Conservation (phyloP, 2,888 invertebrate genomes). For the Plutella xylostella region DNA sequence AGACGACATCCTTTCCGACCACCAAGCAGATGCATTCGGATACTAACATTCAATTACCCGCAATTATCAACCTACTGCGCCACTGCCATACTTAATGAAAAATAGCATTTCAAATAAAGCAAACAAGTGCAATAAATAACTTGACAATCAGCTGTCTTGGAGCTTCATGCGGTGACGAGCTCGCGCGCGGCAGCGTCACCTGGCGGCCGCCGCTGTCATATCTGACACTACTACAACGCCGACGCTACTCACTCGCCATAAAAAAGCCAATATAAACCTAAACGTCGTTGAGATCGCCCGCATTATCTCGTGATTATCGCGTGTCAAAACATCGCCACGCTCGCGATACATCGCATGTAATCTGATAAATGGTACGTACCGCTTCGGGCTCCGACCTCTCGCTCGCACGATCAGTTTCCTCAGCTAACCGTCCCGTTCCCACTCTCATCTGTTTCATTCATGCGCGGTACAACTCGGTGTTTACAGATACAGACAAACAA, state of each 20-base stretch:
- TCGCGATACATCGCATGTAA: conserved; percentile 71
- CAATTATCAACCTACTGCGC: neutral
- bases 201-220: conserved; percentile 31
- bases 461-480: conserved; percentile 67
- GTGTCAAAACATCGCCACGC: conserved; percentile 72
- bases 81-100: conserved; percentile 5
- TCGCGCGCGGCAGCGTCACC: conserved; percentile 27
- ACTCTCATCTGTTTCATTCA: conserved; percentile 68
- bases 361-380: conserved; percentile 71
- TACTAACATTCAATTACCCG: no score
- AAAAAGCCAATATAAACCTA: conserved; percentile 68
- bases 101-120: conserved; percentile 9
- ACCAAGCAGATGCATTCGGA: no score
- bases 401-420: conserved; percentile 25
- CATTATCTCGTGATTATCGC: conserved; percentile 71
- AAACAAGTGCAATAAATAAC: conserved; percentile 15
- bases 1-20: no score
- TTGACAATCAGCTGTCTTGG: conserved; percentile 24
- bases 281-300: conserved; percentile 64
- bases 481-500: conserved; percentile 71
- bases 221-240: conserved; percentile 23
- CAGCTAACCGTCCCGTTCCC: conserved; percentile 34
- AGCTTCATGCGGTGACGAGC: conserved; percentile 1
- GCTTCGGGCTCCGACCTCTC: conserved; percentile 40
- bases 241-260: conserved; percentile 39